phyloP scores from a whole-genome alignment of 2,888 invertebrate species.

The Trichogramma dendrolimi region DNA sequence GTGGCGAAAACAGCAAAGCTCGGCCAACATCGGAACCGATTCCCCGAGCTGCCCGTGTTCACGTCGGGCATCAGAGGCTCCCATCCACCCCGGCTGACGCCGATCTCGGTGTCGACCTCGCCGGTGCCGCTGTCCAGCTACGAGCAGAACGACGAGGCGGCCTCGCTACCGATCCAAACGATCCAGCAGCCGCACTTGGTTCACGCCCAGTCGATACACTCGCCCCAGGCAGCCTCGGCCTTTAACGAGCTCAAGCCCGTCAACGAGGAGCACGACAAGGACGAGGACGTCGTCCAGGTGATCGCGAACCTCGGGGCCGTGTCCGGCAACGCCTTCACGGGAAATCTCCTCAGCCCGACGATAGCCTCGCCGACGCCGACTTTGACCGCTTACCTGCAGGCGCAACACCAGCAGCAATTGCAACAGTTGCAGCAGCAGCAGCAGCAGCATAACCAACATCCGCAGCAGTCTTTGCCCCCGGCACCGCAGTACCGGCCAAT shows the following conservation, averaged over 20 bases:
- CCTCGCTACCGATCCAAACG: conserved; percentile 16
- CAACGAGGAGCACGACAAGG: conserved; percentile 41
- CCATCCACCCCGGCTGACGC: conserved; percentile 2
- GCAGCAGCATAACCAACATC: conserved; percentile 3
- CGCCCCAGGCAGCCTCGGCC: not conserved
- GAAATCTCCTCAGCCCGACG: conserved; percentile 24
- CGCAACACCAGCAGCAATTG: conserved; percentile 24
- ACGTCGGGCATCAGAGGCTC: conserved; percentile 25
- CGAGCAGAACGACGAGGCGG: conserved; percentile 25
- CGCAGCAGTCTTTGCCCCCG: conserved; percentile 31
- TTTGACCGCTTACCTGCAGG: conserved; percentile 33
- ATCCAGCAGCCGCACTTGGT: conserved; percentile 25
- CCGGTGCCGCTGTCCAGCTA: not conserved
- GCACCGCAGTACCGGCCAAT: conserved; percentile 4
- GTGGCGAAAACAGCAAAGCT: conserved; percentile 14
- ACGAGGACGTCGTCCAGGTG: conserved; percentile 33
- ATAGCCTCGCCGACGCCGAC: conserved; percentile 22
- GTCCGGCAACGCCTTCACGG: conserved; percentile 22
- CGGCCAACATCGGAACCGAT: conserved; percentile 20
- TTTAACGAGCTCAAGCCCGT: conserved; percentile 39
- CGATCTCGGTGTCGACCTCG: not conserved
- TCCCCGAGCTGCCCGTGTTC: conserved; percentile 24
- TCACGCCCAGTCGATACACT: conserved; percentile 5
- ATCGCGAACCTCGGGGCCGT: conserved; percentile 34
- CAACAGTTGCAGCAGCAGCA: conserved; percentile 8